A percentile compares a stretch with the other conserved stretches of the same genome.
Evolutionary conservation across 92 coral and sea anemone species (phyloP).

Genomic region (Phymanthus crucifer): DNA sequence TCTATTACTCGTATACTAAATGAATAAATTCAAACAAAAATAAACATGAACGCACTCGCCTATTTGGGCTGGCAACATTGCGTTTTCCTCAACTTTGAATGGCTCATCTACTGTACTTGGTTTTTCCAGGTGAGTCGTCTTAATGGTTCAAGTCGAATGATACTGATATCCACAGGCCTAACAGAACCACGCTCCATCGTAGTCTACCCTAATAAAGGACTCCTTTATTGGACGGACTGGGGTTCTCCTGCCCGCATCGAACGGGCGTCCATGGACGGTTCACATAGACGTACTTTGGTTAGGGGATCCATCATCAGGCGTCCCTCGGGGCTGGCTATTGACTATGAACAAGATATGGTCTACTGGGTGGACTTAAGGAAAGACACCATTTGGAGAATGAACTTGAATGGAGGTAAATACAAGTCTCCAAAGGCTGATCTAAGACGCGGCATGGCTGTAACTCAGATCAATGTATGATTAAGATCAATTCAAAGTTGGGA

Average conservation of each 20-base stretch:
- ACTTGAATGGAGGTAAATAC: slow-evolving; percentile 81
- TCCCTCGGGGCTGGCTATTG: slow-evolving; percentile 83
- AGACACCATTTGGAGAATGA: slow-evolving; percentile 62
- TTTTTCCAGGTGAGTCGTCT: slow-evolving; percentile 80
- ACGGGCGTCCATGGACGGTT: slow-evolving; percentile 83
- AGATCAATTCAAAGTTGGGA: too few relatives aligned
- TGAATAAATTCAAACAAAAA: too few relatives aligned
- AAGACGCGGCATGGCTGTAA: too few relatives aligned
- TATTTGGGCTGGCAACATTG: too few relatives aligned
- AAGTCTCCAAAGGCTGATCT: too few relatives aligned
- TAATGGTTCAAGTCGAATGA: slow-evolving; percentile 74
- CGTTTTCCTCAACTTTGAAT: neutral
- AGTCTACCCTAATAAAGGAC: slow-evolving; percentile 80
- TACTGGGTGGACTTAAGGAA: slow-evolving; percentile 71
- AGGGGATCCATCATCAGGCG: slow-evolving; percentile 27
- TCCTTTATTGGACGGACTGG: slow-evolving; percentile 87
- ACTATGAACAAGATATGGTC: slow-evolving; percentile 57
- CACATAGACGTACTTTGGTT: slow-evolving; percentile 49
- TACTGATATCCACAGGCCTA: slow-evolving; percentile 63
- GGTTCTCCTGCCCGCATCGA: slow-evolving; percentile 59
- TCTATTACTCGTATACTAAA: too few relatives aligned
- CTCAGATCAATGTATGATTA: too few relatives aligned
- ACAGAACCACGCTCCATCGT: slow-evolving; percentile 80
- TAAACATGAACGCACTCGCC: too few relatives aligned
- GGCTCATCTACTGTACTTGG: neutral